These are phyloP conservation scores for Thalassophryne amazonica DNA, from an alignment of 2,797 vertebrate species.

Conservation along the genomic window DNA sequence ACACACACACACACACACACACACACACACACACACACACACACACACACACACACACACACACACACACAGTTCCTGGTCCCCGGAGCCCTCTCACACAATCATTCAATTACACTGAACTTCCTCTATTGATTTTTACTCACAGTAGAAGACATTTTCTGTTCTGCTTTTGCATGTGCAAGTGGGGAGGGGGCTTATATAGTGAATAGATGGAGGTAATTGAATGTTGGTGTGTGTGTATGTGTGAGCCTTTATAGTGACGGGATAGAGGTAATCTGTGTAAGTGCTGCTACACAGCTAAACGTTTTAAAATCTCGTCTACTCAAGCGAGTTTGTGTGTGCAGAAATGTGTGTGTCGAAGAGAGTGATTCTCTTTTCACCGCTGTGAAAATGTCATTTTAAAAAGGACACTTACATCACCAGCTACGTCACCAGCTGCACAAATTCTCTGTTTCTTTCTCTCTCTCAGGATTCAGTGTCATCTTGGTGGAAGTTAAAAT, in stretches of 20 bases:
- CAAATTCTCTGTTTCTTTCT: no score
- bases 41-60: constrained; percentile 6
- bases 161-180: neutral
- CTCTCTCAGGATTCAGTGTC: no score
- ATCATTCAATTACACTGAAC: constrained; percentile 61
- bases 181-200: constrained; percentile 10
- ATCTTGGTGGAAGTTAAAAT: no score
- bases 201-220: constrained; percentile 54
- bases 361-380: constrained; percentile 10
- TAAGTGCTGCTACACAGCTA: constrained; percentile 63
- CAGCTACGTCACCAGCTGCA: neutral
- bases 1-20: constrained; percentile 7
- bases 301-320: constrained; percentile 66
- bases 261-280: constrained; percentile 63
- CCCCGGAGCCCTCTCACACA: no score
- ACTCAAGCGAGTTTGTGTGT: constrained; percentile 16
- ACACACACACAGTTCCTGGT: neutral
- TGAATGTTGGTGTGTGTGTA: constrained; percentile 43
- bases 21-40: neutral
- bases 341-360: constrained; percentile 16
- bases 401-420: constrained; percentile 30
- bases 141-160: constrained; percentile 25
- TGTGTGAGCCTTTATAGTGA: constrained; percentile 42
- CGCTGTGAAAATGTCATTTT: constrained; percentile 21
- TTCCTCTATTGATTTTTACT: constrained; percentile 57